phyloP scores from a whole-genome alignment of 2,797 vertebrate species.

The Phalanger gymnotis region DNA sequence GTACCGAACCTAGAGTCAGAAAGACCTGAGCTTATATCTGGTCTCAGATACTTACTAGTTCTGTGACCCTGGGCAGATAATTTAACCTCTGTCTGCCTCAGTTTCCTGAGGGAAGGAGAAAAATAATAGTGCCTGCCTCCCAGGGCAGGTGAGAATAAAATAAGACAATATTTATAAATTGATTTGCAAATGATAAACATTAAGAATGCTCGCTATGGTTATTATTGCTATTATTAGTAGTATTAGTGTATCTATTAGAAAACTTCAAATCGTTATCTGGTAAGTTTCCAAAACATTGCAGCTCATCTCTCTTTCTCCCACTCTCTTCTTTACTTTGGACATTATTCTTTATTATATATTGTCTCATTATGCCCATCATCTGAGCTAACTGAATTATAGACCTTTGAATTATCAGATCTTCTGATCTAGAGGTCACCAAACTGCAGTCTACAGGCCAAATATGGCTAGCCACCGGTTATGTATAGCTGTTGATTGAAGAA shows the following conservation, averaged over 20 bases:
- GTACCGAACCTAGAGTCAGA: neutral
- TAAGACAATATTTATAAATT: neutral
- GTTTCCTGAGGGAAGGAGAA: neutral
- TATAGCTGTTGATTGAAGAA: neutral
- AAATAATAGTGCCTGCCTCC: neutral
- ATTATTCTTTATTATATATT: neutral
- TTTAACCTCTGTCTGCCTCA: neutral
- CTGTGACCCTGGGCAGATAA: neutral
- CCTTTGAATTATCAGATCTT: neutral
- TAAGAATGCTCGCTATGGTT: neutral
- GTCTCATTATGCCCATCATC: neutral
- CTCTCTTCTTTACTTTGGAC: neutral
- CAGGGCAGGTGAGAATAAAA: neutral
- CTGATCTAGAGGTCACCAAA: neutral
- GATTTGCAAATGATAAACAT: neutral
- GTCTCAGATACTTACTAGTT: neutral
- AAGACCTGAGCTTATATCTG: neutral
- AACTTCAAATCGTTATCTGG: neutral
- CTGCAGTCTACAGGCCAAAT: neutral
- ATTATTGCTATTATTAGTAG: neutral
- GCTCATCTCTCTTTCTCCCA: too few relatives aligned
- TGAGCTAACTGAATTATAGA: neutral
- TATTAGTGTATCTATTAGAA: neutral
- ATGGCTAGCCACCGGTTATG: neutral
- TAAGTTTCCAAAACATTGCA: neutral